phyloP scores from a whole-genome alignment of 2,888 invertebrate species.

The Eurytoma californica region DNA sequence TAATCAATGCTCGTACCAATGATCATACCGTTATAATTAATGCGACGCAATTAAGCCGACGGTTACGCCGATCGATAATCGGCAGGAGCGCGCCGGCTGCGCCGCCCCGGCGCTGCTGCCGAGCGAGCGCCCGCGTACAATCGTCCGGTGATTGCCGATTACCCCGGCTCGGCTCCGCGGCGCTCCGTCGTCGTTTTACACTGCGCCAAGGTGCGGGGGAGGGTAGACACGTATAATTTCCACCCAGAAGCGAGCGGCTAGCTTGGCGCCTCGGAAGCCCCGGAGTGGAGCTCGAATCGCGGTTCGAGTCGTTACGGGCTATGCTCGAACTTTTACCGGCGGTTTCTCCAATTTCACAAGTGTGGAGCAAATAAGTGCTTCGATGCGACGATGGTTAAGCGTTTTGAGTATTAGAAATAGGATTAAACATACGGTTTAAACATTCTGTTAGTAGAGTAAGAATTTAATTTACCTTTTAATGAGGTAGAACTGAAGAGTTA shows the following conservation, averaged over 20 bases:
- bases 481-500: too few relatives aligned
- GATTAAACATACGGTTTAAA: too few relatives aligned
- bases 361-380: too few relatives aligned
- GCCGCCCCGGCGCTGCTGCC: neutral
- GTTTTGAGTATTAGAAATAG: too few relatives aligned
- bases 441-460: too few relatives aligned
- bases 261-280: neutral
- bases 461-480: too few relatives aligned
- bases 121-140: constrained; percentile 54
- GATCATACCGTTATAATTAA: constrained; percentile 68
- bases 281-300: too few relatives aligned
- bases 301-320: too few relatives aligned
- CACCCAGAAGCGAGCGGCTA: neutral
- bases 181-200: constrained; percentile 50
- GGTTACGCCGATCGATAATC: constrained; percentile 58
- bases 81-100: neutral
- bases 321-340: too few relatives aligned
- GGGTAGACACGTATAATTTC: constrained; percentile 31
- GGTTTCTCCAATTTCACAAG: too few relatives aligned
- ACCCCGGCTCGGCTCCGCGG: constrained; percentile 49
- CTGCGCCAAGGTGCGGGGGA: constrained; percentile 16
- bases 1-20: constrained; percentile 64
- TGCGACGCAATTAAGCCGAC: constrained; percentile 65
- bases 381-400: too few relatives aligned
- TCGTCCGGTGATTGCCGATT: constrained; percentile 66